Percentiles rank a stretch among this genome's conserved stretches.
phyloP scores from a whole-genome alignment of 2,113 vertebrate genomes.

The Lepisosteus osseus region DNA sequence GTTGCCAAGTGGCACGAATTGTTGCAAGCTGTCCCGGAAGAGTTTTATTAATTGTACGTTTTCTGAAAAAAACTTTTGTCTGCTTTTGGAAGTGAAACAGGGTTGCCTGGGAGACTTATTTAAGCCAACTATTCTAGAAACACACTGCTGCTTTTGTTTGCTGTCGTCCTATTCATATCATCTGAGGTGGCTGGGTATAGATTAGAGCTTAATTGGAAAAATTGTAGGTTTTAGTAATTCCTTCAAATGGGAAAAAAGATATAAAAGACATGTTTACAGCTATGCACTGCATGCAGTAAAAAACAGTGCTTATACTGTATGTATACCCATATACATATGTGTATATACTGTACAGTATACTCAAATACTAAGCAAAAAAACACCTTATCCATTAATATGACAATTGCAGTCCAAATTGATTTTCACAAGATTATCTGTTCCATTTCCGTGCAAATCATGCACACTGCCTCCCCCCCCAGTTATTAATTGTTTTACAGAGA shows the following conservation, averaged over 20 bases:
- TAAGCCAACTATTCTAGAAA: conserved; percentile 76
- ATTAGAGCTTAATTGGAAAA: conserved; percentile 15
- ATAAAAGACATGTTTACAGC: not conserved
- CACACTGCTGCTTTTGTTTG: conserved; percentile 81
- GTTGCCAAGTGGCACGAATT: conserved; percentile 83
- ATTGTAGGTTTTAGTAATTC: no score
- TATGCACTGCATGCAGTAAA: not conserved
- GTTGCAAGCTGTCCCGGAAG: conserved; percentile 84
- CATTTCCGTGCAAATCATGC: not conserved
- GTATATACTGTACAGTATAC: not conserved
- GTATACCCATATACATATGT: not conserved
- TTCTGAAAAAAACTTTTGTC: conserved; percentile 80
- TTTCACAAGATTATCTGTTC: not conserved
- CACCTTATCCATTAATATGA: no score
- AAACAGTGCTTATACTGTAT: not conserved
- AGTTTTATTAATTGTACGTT: conserved; percentile 84
- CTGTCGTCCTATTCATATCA: conserved; percentile 71
- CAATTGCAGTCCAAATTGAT: not conserved
- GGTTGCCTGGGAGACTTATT: conserved; percentile 80
- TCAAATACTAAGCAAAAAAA: no score
- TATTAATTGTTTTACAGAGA: not conserved
- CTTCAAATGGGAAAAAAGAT: no score
- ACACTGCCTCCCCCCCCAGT: not conserved
- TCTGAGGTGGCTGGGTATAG: conserved; percentile 45
- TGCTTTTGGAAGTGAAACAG: conserved; percentile 82